A percentile compares a stretch with the other conserved stretches of the same genome.
These are phyloP conservation scores for Axea sp. DNA, from an alignment of 2,888 invertebrate species.

Conservation along the genomic window DNA sequence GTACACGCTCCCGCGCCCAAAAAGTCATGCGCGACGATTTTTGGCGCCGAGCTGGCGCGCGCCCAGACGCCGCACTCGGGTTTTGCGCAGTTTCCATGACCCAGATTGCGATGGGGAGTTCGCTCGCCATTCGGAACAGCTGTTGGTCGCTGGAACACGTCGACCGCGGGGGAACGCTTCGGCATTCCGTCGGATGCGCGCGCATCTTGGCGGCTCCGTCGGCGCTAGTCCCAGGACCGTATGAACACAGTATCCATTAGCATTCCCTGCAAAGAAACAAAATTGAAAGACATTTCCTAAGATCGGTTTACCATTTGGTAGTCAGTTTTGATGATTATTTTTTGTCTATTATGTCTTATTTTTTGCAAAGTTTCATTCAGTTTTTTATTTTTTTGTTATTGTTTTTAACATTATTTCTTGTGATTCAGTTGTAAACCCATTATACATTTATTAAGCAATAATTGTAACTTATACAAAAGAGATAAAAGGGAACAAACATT, in stretches of 20 bases:
- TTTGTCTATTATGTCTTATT: too few species aligned
- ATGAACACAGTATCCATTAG: constrained; percentile 60
- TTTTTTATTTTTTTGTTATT: too few species aligned
- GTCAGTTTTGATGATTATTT: too few species aligned
- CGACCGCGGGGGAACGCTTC: constrained; percentile 75
- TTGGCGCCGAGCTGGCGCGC: constrained; percentile 46
- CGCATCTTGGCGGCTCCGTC: constrained; percentile 77
- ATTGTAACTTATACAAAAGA: too few species aligned
- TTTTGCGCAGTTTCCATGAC: constrained; percentile 79
- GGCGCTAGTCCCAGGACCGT: constrained; percentile 75
- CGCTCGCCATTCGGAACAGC: constrained; percentile 78
- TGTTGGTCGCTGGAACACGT: constrained; percentile 77
- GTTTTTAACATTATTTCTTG: too few species aligned
- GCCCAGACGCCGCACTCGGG: constrained; percentile 57
- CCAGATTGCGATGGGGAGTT: constrained; percentile 78
- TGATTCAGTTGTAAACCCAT: too few species aligned
- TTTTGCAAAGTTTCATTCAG: too few species aligned
- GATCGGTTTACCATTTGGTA: too few species aligned
- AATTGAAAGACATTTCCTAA: background rate
- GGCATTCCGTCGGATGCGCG: constrained; percentile 75
- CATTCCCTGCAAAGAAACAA: constrained; percentile 17
- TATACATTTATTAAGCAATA: too few species aligned
- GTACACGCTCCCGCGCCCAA: constrained; percentile 43
- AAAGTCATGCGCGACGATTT: constrained; percentile 58
- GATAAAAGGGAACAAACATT: too few species aligned